Conservation (phyloP, 1,140 invertebrate genomes). For the Scaptomyza montana region DNA sequence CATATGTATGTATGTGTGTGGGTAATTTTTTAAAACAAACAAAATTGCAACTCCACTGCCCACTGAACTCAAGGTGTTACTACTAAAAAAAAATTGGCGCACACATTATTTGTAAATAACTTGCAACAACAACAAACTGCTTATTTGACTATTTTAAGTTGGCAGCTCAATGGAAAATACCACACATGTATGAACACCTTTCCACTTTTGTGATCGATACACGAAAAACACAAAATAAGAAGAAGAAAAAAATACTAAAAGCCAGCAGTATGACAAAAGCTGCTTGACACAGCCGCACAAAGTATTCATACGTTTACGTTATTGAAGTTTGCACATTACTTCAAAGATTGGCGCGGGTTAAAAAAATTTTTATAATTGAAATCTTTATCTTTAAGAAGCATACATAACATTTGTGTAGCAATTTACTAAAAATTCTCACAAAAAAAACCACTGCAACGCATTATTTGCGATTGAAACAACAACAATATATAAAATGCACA, state of each 20-base stretch:
- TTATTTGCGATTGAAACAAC: no score
- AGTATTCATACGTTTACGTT: neutral
- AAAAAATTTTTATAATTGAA: no score
- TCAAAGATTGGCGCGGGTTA: no score
- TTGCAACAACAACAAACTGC: conserved; percentile 11
- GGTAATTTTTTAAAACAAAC: neutral
- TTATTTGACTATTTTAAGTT: conserved; percentile 9
- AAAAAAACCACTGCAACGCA: no score
- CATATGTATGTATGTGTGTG: neutral
- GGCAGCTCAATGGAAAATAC: conserved; percentile 13
- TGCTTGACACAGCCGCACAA: neutral
- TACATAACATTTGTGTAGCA: no score
- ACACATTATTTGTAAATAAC: conserved; percentile 11
- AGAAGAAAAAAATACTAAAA: conserved; percentile 21
- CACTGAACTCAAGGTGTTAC: conserved; percentile 23
- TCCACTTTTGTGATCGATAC: neutral
- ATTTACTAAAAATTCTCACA: no score
- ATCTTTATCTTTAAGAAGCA: no score
- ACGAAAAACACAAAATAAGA: neutral
- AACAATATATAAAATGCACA: no score
- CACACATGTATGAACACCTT: neutral
- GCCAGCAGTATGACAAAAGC: conserved; percentile 13
- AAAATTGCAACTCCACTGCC: conserved; percentile 1
- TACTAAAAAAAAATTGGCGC: conserved; percentile 10
- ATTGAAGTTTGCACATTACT: no score